Conservation (phyloP, 2,888 invertebrate genomes). For the Branchinecta sandiegonensis region DNA sequence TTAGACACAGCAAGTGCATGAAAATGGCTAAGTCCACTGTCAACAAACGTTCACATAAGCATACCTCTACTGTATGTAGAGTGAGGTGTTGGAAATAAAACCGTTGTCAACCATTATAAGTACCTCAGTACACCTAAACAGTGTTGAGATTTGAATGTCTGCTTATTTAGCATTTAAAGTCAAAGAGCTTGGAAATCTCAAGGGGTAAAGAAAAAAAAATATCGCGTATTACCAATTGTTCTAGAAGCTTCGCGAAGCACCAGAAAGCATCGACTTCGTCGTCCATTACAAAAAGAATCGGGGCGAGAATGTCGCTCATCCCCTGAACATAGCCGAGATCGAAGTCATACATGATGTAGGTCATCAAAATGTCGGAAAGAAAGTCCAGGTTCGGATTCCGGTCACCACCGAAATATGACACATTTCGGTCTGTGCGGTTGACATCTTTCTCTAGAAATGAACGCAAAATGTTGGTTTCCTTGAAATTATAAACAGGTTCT, state of each 20-base stretch:
- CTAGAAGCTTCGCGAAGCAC: constrained; percentile 98
- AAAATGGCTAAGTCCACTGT: no score
- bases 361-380: constrained; percentile 85
- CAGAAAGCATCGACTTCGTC: constrained; percentile 95
- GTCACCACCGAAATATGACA: constrained; percentile 83
- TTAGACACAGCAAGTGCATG: no score
- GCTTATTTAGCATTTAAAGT: neutral
- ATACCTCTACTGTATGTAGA: no score
- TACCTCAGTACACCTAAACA: constrained; percentile 21
- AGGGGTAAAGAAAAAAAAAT: constrained; percentile 23
- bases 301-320: constrained; percentile 93
- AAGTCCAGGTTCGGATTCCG: constrained; percentile 72
- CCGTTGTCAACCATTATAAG: constrained; percentile 14
- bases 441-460: constrained; percentile 74
- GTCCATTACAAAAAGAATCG: constrained; percentile 70
- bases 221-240: constrained; percentile 58
- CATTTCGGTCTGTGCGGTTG: constrained; percentile 78
- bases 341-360: constrained; percentile 97
- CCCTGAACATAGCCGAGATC: constrained; percentile 92
- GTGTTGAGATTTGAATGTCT: neutral
- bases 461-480: neutral
- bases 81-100: no score
- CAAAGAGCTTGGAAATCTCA: constrained; percentile 17
- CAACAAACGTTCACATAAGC: no score
- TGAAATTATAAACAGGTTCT: no score